Base-by-base conservation (phyloP, 92 coral and sea anemone genomes). In the Diadumene lineata region DNA sequence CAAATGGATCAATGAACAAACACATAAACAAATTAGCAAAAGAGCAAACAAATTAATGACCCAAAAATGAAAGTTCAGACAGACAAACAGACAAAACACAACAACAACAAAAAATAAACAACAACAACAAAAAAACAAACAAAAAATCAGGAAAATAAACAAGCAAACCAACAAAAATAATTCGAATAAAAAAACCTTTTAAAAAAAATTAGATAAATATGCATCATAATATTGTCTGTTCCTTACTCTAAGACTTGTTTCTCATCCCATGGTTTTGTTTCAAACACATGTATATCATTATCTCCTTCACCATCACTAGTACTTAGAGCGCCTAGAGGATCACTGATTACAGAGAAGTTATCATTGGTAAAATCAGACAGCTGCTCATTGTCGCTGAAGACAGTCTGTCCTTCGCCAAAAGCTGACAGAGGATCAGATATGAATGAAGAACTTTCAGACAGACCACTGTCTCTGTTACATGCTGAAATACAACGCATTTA, bases 381-480 rank as follows among this genome's bases (percentile, higher is more conserved):
- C 11, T 62, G 38, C 31, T 62, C 68, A 58, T 24, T 62, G 43
- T 70, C 61, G 51, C 81, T 76, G 26, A 34, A 28, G 15, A 76
- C 34, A 28, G 70, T 23, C 21, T 31, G 70, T n/a, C 61, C 61
- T 29, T 78, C 82, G 31, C 76, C 56, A 1, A 58, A 25, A 9
- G 56, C 26, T 68, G 82, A 67, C 19, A 68, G 65, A 23, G 56
- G 82, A 30, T 78, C 82, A 50, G 75, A 66, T 50, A 68, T 53
- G 60, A 67, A 78, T 19, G 82, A 78, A 10, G 69, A 74, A 56
- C 77, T 72, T 46, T 78, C 82, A 50, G 82, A 78, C 21, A 78
- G 75, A n/a, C 82, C 82, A 78, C 82, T 78, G 56, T 78, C 82
- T 31, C 82, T 68, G 48, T 78, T 78, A 21, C 61, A 33, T 6